Base-by-base conservation (phyloP, 1,140 invertebrate species). In the Dolichoris vasculosae region DNA sequence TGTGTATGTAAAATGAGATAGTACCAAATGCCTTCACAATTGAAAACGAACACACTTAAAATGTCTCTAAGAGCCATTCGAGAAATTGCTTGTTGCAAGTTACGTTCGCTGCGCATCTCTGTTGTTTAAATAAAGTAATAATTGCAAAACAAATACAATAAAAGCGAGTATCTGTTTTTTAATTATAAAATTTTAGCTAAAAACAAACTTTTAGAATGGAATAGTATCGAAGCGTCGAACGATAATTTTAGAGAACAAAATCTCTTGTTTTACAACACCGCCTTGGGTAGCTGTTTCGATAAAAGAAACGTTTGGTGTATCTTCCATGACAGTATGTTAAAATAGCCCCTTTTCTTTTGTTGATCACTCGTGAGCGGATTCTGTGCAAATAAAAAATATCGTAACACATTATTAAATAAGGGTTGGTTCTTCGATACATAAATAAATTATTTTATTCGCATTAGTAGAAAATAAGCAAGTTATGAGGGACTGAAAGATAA, bases 261-360 rank as follows among this genome's bases (percentile, higher is more conserved):
- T 26, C 17, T 59, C 20, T 13, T 6, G 26, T 35, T 43, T 20
- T 23, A 48, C 40, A 48, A 81, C 43, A 82, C 23, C 38, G 40
- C 26, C 69, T 73, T 73, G 23, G 20, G 15, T n/a, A 15, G 15
- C 35, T 75, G 55, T 26, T 35, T 63, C 38, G 9, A 69, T 15
- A 13, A 67, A 38, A 51, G 32, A 80, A 79, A 43, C 32, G 46
- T 26, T 67, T 32, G 67, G 48, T 17, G 75, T 73, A 26, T 43
- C 77, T 79, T 84, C n/a, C 23, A 84, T 84, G 83, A 78, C 83
- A 84, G 83, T 84, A 84, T 30, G 83, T 84, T 73, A 73, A 73
- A 75, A n/a, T 73, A 32, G 26, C 51, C 30, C n/a, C 32, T 48
- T 59, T 63, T 78, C 32, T 51, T 48, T 43, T 32, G 46, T 11